Evolutionary conservation across 92 coral and sea anemone species (phyloP).

Genomic region (Parazoanthus swiftii): DNA sequence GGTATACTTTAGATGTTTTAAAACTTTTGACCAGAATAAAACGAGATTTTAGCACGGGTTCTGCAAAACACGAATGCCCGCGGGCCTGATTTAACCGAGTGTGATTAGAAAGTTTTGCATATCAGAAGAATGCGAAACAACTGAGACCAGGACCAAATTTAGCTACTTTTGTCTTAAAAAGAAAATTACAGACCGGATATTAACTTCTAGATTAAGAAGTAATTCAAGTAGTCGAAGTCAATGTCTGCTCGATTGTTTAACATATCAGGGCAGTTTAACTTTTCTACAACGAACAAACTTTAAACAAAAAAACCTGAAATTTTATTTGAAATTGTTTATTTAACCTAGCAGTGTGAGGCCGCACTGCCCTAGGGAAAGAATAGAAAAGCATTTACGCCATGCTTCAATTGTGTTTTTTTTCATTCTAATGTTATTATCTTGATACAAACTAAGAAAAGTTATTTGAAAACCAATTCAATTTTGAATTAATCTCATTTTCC

Average conservation of each 20-base stretch:
- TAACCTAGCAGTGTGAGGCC: slow-evolving; percentile 33
- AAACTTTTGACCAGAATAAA: slow-evolving; percentile 2
- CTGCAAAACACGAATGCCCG: slow-evolving; percentile 35
- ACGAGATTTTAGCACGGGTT: slow-evolving; percentile 31
- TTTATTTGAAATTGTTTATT: slow-evolving; percentile 28
- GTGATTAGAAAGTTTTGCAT: slow-evolving; percentile 54
- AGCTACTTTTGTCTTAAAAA: slow-evolving; percentile 33
- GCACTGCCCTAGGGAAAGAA: slow-evolving; percentile 6
- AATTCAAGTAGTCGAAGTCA: slow-evolving; percentile 17
- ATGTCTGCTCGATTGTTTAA: slow-evolving; percentile 33
- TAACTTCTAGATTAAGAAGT: slow-evolving; percentile 29
- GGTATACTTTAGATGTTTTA: slow-evolving; percentile 6
- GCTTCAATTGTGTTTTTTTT: slow-evolving; percentile 9
- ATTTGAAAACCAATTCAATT: slow-evolving; percentile 18
- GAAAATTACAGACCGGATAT: slow-evolving; percentile 38
- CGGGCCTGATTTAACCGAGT: slow-evolving; percentile 34
- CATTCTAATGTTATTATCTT: slow-evolving; percentile 1
- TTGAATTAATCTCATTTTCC: slow-evolving; percentile 30
- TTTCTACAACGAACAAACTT: slow-evolving; percentile 21
- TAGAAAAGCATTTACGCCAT: neutral
- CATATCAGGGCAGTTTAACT: slow-evolving; percentile 24
- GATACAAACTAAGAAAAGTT: neutral
- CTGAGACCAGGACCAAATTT: slow-evolving; percentile 23
- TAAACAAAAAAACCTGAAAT: slow-evolving; percentile 16
- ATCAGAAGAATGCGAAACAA: slow-evolving; percentile 63